These are phyloP conservation scores for Idaea aversata DNA, from an alignment of 2,888 invertebrate genomes.

Conservation along the genomic window DNA sequence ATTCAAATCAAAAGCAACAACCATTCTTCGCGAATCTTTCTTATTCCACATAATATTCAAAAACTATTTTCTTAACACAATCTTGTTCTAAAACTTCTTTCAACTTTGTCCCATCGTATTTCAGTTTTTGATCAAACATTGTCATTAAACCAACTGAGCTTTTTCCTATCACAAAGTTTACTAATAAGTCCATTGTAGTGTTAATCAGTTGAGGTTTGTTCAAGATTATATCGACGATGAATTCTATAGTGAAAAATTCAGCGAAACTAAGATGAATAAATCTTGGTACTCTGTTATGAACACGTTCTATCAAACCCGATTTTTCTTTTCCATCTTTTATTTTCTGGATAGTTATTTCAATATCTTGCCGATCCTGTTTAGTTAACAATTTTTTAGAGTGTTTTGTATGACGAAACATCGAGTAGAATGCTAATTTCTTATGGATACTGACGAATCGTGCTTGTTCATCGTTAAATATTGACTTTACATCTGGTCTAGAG, in stretches of 20 bases:
- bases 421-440: not conserved
- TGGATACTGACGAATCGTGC: not conserved
- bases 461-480: not conserved
- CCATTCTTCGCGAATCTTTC: not conserved
- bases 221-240: not conserved
- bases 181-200: not conserved
- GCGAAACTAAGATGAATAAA: not conserved
- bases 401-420: not conserved
- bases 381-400: not conserved
- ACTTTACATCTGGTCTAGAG: not conserved
- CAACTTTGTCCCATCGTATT: not conserved
- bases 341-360: not conserved
- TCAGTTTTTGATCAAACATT: constrained; percentile 18
- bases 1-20: no score
- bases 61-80: not conserved
- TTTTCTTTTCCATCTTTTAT: not conserved
- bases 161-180: not conserved
- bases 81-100: not conserved
- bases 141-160: constrained; percentile 1
- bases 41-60: not conserved
- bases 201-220: not conserved
- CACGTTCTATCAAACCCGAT: not conserved
- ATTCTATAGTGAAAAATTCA: not conserved
- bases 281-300: not conserved
- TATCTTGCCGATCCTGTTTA: not conserved